These are phyloP conservation scores for Engraulis encrasicolus DNA, from an alignment of 2,113 vertebrate species.

Conservation along the genomic window DNA sequence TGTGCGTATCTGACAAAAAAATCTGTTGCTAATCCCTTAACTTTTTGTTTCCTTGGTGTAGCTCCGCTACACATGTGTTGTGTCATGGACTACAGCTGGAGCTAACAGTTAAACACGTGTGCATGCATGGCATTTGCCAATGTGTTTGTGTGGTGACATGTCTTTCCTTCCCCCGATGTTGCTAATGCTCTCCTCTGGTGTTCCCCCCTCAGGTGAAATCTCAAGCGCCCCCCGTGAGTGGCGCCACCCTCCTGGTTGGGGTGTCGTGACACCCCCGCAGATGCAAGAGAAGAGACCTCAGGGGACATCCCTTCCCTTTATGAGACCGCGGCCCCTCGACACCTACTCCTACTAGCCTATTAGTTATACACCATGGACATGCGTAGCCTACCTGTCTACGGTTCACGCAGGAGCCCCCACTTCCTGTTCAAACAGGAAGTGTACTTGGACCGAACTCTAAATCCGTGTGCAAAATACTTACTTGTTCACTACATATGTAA, in stretches of 20 bases:
- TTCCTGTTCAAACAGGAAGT: neutral
- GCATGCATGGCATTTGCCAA: neutral
- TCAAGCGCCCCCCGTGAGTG: slow-evolving; percentile 59
- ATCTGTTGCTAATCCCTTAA: neutral
- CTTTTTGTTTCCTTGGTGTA: neutral
- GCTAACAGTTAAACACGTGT: neutral
- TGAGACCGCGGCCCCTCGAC: slow-evolving; percentile 50
- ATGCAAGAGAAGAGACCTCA: slow-evolving; percentile 48
- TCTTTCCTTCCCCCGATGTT: neutral
- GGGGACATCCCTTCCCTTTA: slow-evolving; percentile 36
- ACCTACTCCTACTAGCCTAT: slow-evolving; percentile 17
- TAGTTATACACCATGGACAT: too few relatives aligned
- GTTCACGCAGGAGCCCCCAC: neutral
- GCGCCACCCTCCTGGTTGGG: slow-evolving; percentile 58
- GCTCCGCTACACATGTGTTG: neutral
- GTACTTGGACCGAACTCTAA: neutral
- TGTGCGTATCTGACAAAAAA: neutral
- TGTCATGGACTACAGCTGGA: neutral
- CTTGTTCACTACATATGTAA: too few relatives aligned
- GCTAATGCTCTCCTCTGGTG: rapidly evolving
- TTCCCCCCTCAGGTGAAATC: slow-evolving; percentile 74
- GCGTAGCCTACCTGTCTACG: too few relatives aligned
- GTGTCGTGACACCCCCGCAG: slow-evolving; percentile 67
- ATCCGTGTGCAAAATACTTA: too few relatives aligned
- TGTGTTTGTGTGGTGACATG: neutral